Percentiles rank a stretch among this genome's conserved stretches.
Conservation (phyloP, 1,140 invertebrate species). For the Oryctes rhinoceros region DNA sequence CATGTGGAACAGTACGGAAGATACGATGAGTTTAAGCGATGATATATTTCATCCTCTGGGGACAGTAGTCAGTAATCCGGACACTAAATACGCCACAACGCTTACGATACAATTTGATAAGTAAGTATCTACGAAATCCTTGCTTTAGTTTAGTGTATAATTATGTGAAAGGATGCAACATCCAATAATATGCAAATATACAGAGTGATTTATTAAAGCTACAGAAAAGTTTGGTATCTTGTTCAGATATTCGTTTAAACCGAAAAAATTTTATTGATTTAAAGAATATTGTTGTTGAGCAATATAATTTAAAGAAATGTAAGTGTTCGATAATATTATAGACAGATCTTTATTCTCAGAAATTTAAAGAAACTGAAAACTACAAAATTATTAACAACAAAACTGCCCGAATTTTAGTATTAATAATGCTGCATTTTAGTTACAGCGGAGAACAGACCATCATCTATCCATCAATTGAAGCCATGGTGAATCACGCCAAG, state of each 20-base stretch:
- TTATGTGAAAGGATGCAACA: too few relatives aligned
- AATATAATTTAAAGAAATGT: too few relatives aligned
- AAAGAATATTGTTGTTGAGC: too few relatives aligned
- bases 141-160: too few relatives aligned
- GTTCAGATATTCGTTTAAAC: too few relatives aligned
- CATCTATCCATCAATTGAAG: conserved; percentile 75
- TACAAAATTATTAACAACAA: background rate
- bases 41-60: conserved; percentile 87
- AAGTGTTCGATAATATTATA: too few relatives aligned
- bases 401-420: background rate
- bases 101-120: conserved; percentile 84
- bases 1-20: conserved; percentile 91
- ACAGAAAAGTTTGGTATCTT: too few relatives aligned
- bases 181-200: too few relatives aligned
- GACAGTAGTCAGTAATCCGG: conserved; percentile 87
- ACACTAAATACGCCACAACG: conserved; percentile 79
- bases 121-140: conserved; percentile 59
- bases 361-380: too few relatives aligned
- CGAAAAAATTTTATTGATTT: too few relatives aligned
- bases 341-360: too few relatives aligned
- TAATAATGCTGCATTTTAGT: conserved; percentile 60
- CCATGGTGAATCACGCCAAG: conserved; percentile 72
- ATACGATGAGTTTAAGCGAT: conserved; percentile 69
- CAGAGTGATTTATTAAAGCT: too few relatives aligned
- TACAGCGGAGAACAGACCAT: conserved; percentile 74